phyloP scores from a whole-genome alignment of 2,113 vertebrate genomes.

The Mixornis gularis region DNA sequence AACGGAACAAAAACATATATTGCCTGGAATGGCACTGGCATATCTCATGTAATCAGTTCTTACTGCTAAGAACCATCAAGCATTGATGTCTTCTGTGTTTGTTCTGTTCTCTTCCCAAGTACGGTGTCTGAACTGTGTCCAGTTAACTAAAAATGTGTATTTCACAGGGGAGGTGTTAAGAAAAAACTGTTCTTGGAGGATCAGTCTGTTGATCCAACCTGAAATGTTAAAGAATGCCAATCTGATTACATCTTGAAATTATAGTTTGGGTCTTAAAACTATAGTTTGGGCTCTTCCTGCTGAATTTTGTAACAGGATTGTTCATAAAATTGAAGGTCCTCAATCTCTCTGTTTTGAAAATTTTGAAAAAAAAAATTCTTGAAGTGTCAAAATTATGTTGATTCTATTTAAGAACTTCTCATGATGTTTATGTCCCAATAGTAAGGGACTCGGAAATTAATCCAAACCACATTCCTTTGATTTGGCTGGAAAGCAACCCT shows the following conservation, averaged over 20 bases:
- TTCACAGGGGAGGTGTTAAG: not conserved
- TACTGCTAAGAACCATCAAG: not conserved
- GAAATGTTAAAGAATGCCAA: not conserved
- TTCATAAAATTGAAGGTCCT: not conserved
- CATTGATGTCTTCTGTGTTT: not conserved
- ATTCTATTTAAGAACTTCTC: not conserved
- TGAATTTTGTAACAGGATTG: not conserved
- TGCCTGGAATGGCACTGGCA: not conserved
- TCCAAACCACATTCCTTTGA: not conserved
- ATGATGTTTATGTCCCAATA: not conserved
- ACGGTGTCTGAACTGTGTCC: not conserved
- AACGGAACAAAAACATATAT: not conserved
- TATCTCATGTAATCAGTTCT: not conserved
- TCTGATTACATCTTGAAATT: not conserved
- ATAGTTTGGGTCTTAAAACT: not conserved
- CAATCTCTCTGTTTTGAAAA: not conserved
- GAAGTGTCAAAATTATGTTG: not conserved
- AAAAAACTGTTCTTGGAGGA: not conserved
- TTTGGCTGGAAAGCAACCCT: not conserved
- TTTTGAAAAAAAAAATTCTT: not conserved
- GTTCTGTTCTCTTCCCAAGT: not conserved
- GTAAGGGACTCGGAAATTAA: not conserved
- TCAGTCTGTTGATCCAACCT: not conserved
- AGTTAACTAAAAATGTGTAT: not conserved
- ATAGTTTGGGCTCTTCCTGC: not conserved